phyloP scores from a whole-genome alignment of 1,140 invertebrate species.

The Adelges cooleyi region DNA sequence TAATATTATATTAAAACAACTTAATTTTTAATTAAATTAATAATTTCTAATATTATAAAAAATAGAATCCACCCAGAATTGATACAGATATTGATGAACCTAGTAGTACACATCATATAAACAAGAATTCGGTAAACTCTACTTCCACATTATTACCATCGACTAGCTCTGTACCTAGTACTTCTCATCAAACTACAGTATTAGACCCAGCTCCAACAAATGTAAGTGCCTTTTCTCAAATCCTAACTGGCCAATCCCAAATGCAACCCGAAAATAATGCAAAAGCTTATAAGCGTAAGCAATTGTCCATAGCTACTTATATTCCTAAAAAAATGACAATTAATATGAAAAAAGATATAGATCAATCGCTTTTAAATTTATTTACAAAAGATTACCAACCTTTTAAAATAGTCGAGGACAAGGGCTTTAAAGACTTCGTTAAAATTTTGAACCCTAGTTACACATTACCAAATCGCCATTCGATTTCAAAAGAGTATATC shows the following conservation, averaged over 20 bases:
- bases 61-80: slow-evolving; percentile 2
- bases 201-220: neutral
- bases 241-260: neutral
- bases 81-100: no score
- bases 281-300: neutral
- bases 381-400: slow-evolving; percentile 5
- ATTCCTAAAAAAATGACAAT: neutral
- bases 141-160: neutral
- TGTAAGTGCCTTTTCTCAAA: no score
- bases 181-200: neutral
- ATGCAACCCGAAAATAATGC: neutral
- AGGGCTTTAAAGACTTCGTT: slow-evolving; percentile 14
- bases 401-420: slow-evolving; percentile 9
- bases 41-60: neutral
- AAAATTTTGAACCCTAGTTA: neutral
- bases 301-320: neutral
- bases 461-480: neutral
- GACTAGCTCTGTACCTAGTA: neutral
- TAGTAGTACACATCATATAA: no score
- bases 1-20: neutral
- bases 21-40: neutral
- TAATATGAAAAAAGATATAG: neutral
- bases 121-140: no score
- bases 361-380: neutral
- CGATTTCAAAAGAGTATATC: neutral